Evolutionary conservation across 2,888 invertebrate genomes (phyloP).

Genomic region (Melanostoma mellinum): DNA sequence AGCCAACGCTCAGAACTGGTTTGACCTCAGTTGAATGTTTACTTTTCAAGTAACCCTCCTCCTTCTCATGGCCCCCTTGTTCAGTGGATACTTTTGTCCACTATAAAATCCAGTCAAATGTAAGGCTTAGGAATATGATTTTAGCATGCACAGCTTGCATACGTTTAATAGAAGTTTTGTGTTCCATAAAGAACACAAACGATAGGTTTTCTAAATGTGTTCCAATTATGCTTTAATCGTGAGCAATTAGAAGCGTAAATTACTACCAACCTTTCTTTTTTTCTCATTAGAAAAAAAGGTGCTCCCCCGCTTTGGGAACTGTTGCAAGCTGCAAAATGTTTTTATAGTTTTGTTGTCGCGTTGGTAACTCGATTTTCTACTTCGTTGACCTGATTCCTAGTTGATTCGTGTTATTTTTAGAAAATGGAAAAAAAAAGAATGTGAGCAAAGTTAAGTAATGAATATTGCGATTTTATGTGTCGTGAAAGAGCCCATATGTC

Average conservation of each 20-base stretch:
- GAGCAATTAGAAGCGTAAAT: conserved; percentile 64
- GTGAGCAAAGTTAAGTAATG: conserved; percentile 38
- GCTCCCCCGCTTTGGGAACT: conserved; percentile 34
- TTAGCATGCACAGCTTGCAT: not conserved
- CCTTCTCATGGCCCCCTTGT: conserved; percentile 2
- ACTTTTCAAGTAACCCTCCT: conserved; percentile 30
- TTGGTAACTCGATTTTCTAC: conserved; percentile 62
- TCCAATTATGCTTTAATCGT: conserved; percentile 62
- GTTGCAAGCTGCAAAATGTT: conserved; percentile 11
- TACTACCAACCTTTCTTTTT: not conserved
- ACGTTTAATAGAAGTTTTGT: conserved; percentile 18
- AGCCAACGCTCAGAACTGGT: conserved; percentile 50
- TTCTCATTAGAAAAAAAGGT: not conserved
- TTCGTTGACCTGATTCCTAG: conserved; percentile 63
- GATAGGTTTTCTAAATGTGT: conserved; percentile 48
- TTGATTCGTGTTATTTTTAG: conserved; percentile 34
- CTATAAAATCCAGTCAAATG: too few species aligned
- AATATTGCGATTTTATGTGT: conserved; percentile 19
- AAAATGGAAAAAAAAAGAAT: conserved; percentile 17
- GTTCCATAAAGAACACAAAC: conserved; percentile 12
- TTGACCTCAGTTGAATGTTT: conserved; percentile 61
- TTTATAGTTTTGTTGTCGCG: conserved; percentile 47
- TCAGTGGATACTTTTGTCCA: too few species aligned
- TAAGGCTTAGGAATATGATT: too few species aligned
- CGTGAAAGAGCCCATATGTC: not conserved